A percentile compares a stretch with the other conserved stretches of the same genome.
Conservation (phyloP, 1,140 invertebrate species). For the Lysiphlebus fabarum region DNA sequence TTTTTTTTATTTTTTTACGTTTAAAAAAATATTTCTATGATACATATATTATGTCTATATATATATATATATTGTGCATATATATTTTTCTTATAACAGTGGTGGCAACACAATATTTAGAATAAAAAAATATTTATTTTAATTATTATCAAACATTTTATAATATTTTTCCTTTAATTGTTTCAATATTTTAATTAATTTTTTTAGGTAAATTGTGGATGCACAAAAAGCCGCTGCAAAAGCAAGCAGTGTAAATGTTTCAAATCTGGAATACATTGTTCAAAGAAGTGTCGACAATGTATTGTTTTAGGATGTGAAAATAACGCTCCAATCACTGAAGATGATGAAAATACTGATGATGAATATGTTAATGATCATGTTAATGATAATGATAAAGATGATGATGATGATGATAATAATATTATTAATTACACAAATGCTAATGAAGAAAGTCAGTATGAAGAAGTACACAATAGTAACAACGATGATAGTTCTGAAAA, state of each 20-base stretch:
- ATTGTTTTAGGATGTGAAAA: background rate
- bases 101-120: background rate
- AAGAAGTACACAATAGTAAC: no score
- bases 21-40: background rate
- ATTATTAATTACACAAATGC: no score
- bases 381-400: background rate
- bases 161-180: background rate
- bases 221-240: slow-evolving; percentile 3
- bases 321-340: background rate
- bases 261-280: background rate
- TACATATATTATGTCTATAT: background rate
- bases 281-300: background rate
- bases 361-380: slow-evolving; percentile 1
- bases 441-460: no score
- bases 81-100: background rate
- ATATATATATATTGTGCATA: background rate
- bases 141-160: background rate
- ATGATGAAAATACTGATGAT: background rate
- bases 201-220: slow-evolving; percentile 8
- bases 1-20: no score
- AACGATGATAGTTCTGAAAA: no score
- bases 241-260: background rate
- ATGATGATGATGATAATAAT: background rate
- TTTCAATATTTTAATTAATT: background rate
- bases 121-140: background rate